These are phyloP conservation scores for Pristis pectinata DNA, from an alignment of 2,797 vertebrate genomes.

Conservation along the genomic window DNA sequence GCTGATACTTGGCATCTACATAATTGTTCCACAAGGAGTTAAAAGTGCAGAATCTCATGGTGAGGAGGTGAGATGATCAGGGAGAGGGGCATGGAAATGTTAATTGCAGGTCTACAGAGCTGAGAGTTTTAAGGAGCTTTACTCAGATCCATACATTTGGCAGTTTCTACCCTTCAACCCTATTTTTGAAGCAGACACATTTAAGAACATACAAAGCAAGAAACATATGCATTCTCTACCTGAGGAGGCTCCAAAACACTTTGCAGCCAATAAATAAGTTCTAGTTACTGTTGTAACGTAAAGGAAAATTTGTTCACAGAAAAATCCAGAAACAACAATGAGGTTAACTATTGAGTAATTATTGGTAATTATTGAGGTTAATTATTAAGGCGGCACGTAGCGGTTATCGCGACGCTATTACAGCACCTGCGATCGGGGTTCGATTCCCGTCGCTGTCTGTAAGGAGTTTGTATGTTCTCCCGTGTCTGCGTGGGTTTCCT, in stretches of 20 bases:
- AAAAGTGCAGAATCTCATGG: neutral
- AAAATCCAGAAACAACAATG: neutral
- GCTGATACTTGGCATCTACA: no score
- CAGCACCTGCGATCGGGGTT: no score
- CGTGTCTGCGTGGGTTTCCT: no score
- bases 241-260: neutral
- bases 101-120: neutral
- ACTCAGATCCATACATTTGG: neutral
- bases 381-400: no score
- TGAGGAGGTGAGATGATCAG: neutral
- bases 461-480: no score
- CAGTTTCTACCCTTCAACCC: no score
- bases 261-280: neutral
- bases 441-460: no score
- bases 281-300: neutral
- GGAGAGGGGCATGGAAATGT: neutral
- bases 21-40: neutral
- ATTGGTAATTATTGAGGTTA: no score
- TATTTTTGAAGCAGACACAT: no score
- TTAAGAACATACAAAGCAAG: no score
- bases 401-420: no score
- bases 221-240: neutral
- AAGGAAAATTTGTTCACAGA: neutral
- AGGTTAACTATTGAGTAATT: neutral
- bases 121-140: neutral